A percentile compares a stretch with the other conserved stretches of the same genome.
Evolutionary conservation across 2,888 invertebrate genomes (phyloP).

Genomic region (Lacanobia wlatinum): DNA sequence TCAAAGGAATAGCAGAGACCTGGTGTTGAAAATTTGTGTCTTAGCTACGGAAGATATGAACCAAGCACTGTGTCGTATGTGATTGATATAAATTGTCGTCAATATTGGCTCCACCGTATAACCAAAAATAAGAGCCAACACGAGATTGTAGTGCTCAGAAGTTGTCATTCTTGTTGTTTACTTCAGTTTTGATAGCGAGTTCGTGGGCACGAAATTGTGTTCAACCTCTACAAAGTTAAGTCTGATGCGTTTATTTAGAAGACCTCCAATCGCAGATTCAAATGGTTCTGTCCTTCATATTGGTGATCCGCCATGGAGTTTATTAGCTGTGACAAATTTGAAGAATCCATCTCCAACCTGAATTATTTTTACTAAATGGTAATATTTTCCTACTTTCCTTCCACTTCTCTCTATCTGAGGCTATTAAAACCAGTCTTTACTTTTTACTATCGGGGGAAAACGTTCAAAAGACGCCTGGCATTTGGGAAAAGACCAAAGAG

Average conservation of each 20-base stretch:
- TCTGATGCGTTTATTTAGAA: not conserved
- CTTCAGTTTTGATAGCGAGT: not conserved
- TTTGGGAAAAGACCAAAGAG: no score
- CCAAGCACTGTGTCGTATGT: not conserved
- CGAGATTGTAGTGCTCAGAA: not conserved
- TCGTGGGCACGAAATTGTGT: not conserved
- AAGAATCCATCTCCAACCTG: not conserved
- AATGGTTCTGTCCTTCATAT: not conserved
- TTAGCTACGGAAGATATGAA: not conserved
- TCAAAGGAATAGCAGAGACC: not conserved
- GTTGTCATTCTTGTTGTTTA: not conserved
- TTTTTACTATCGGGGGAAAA: no score
- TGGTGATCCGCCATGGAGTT: not conserved
- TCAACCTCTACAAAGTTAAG: not conserved
- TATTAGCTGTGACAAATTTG: not conserved
- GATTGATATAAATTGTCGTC: not conserved
- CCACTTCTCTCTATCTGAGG: not conserved
- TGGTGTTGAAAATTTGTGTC: not conserved
- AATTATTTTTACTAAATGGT: not conserved
- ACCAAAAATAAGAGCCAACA: not conserved
- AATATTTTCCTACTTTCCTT: not conserved
- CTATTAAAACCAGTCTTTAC: no score
- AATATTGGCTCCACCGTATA: constrained; percentile 3
- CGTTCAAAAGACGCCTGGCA: no score
- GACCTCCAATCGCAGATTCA: not conserved